Evolutionary conservation across 2,113 vertebrate genomes (phyloP).

Genomic region (Dicrurus megarhynchus): DNA sequence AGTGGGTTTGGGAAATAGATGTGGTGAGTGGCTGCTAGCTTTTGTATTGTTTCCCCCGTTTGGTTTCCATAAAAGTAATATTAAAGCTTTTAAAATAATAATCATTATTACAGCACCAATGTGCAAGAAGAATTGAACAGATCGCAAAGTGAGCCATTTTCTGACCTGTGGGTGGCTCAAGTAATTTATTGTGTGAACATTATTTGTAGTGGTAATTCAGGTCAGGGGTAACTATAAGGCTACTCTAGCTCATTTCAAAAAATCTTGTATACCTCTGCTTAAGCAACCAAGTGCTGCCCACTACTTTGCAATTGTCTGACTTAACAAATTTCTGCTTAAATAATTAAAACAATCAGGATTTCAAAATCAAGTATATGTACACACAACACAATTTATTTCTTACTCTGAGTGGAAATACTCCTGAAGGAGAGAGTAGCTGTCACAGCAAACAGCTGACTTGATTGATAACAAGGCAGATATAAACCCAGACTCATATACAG

Average conservation of each 20-base stretch:
- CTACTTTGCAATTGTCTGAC: neutral
- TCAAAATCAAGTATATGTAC: neutral
- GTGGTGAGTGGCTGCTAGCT: neutral
- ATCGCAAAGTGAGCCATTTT: neutral
- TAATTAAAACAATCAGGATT: neutral
- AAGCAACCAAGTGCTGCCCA: neutral
- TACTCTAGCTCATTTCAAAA: neutral
- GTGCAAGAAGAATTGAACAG: neutral
- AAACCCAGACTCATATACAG: neutral
- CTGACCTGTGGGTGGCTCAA: neutral
- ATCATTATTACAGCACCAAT: neutral
- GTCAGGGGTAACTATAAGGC: neutral
- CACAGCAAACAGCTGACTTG: neutral
- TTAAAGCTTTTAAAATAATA: slow-evolving; percentile 18
- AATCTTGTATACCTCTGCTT: neutral
- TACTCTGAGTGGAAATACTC: neutral
- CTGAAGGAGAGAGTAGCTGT: neutral
- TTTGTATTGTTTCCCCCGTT: slow-evolving; percentile 26
- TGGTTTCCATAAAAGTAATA: slow-evolving; percentile 21
- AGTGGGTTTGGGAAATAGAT: slow-evolving; percentile 50
- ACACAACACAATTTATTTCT: neutral
- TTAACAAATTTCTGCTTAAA: slow-evolving; percentile 4
- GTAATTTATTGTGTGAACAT: neutral
- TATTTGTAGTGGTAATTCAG: neutral
- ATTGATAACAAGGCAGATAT: neutral